Evolutionary conservation across 2,113 vertebrate genomes (phyloP).

Genomic region (Engraulis encrasicolus): DNA sequence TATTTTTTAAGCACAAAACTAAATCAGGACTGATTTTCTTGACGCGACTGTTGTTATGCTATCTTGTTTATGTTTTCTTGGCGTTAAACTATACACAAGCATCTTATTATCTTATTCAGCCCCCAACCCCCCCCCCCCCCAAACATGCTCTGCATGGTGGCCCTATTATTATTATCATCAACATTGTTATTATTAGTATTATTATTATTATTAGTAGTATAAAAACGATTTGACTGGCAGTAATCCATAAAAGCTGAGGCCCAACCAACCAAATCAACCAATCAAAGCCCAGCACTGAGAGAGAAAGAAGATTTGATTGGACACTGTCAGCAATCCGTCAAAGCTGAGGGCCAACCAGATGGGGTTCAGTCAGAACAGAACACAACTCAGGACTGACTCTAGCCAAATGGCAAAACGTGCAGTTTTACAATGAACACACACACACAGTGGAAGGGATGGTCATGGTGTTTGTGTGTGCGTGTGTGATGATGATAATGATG

Average conservation of each 20-base stretch:
- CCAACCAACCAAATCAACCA: background rate
- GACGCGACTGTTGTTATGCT: constrained; percentile 70
- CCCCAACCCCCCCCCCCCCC: constrained; percentile 69
- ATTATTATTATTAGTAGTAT: constrained; percentile 66
- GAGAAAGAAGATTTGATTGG: background rate
- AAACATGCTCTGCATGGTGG: no score
- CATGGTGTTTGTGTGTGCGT: constrained; percentile 21
- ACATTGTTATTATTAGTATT: constrained; percentile 65
- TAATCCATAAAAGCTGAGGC: no score
- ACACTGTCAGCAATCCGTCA: background rate
- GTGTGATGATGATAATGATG: no score
- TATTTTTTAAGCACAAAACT: constrained; percentile 74
- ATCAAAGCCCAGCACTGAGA: background rate
- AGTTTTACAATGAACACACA: background rate
- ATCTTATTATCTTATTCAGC: constrained; percentile 61
- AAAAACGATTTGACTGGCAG: no score
- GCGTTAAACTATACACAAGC: constrained; percentile 80
- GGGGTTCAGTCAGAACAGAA: background rate
- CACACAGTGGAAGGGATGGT: background rate
- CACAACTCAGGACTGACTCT: constrained; percentile 24
- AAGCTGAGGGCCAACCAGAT: no score
- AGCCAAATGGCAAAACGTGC: constrained; percentile 27
- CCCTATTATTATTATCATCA: constrained; percentile 64
- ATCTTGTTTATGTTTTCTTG: constrained; percentile 71
- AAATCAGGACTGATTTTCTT: constrained; percentile 73